Percentiles rank a stretch among this genome's conserved stretches.
phyloP scores from a whole-genome alignment of 2,888 invertebrate genomes.

The Brachycybe producta region DNA sequence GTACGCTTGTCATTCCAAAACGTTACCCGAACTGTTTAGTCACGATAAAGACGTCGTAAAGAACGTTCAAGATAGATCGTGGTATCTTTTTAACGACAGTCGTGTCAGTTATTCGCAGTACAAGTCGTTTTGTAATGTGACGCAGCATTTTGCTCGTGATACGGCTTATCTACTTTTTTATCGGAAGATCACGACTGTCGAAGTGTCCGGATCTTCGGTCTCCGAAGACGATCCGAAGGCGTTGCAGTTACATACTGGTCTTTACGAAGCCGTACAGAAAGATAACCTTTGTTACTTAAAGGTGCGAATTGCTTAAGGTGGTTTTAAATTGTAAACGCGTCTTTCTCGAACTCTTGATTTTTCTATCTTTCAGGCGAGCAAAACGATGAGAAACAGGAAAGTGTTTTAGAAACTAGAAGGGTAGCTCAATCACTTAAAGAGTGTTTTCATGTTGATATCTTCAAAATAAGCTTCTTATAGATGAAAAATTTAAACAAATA shows the following conservation, averaged over 20 bases:
- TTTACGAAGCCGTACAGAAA: conserved; percentile 14
- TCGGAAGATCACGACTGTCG: conserved; percentile 28
- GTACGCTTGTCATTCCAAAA: conserved; percentile 40
- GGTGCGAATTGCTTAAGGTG: too few relatives aligned
- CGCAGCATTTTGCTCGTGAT: conserved; percentile 44
- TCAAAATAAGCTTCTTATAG: too few relatives aligned
- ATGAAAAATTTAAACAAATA: too few relatives aligned
- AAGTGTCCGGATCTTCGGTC: conserved; percentile 21
- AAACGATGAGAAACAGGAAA: too few relatives aligned
- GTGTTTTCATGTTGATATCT: too few relatives aligned
- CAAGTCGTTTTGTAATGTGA: conserved; percentile 29
- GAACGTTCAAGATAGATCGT: conserved; percentile 29
- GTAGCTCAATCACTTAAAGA: too few relatives aligned
- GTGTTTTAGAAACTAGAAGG: too few relatives aligned
- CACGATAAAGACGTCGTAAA: neutral
- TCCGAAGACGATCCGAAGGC: too few relatives aligned
- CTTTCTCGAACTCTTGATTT: too few relatives aligned
- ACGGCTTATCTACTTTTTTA: conserved; percentile 78
- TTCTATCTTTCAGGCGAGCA: too few relatives aligned
- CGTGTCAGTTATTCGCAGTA: conserved; percentile 40
- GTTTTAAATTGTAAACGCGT: too few relatives aligned
- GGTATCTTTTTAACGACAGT: conserved; percentile 72
- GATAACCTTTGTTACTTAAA: conserved; percentile 17
- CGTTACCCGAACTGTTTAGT: conserved; percentile 16
- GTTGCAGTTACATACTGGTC: conserved; percentile 10